A percentile compares a stretch with the other conserved stretches of the same genome.
phyloP scores from a whole-genome alignment of 1,140 invertebrate genomes.

The Metopolophium dirhodum region DNA sequence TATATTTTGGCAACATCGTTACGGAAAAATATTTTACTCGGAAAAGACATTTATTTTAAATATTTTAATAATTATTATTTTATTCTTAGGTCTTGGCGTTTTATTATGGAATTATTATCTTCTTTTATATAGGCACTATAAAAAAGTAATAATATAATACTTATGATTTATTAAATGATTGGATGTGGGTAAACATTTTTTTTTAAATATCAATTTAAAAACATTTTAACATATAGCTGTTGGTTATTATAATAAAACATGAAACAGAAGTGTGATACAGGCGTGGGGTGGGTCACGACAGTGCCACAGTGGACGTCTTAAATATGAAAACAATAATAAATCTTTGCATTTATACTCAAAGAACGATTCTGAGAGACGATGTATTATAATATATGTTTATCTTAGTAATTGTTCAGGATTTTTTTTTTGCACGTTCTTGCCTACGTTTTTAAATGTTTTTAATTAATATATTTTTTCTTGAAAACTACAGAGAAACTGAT shows the following conservation, averaged over 20 bases:
- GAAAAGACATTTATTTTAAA: background rate
- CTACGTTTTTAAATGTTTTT: background rate
- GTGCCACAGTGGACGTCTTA: background rate
- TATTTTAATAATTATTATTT: background rate
- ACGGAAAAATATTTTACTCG: background rate
- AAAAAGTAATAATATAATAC: background rate
- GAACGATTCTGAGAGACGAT: background rate
- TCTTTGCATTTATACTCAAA: background rate
- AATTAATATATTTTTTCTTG: background rate
- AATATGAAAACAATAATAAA: background rate
- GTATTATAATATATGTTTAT: background rate
- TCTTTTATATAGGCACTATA: background rate
- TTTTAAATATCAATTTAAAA: background rate
- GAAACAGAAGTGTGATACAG: background rate
- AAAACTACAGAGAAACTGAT: background rate
- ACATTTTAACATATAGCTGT: background rate
- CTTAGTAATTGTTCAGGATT: background rate
- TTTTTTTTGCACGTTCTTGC: background rate
- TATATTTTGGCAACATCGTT: background rate
- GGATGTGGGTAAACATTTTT: background rate
- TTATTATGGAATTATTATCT: background rate
- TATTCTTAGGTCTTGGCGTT: background rate
- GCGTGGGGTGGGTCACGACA: background rate
- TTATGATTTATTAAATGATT: conserved; percentile 1
- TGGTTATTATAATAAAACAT: background rate